Base-by-base conservation (phyloP, 2,113 vertebrate genomes). In the Epinephelus cyanopodus region DNA sequence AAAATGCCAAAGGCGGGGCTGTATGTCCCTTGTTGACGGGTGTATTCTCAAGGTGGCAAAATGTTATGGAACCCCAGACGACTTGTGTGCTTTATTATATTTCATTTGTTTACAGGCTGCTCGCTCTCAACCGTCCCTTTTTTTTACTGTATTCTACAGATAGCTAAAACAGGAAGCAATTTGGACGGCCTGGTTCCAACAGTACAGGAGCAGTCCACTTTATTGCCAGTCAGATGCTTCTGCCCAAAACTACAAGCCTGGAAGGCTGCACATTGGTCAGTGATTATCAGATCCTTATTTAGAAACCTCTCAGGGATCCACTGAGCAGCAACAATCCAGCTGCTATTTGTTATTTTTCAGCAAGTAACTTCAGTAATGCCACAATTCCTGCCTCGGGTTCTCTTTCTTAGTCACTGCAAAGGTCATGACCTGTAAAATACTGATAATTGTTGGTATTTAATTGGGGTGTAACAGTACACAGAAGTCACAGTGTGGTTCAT, bases 191-290 rank as follows among this genome's bases (percentile, higher is more conserved):
- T 61, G 33, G 6, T 52, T 13, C 3, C 18, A 61, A 9, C 77
- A 33, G 45, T 9, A 74, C 52, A 65, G 77, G 82, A 7, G 33
- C 52, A 25, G 33, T 27, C 21, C 89, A 92, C 29, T 89, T 91
- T 60, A 85, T 90, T 33, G 92, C 93, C 73, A 93, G 60, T 77
- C 92, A 94, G 88, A 91, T 94, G 77, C 83, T 93, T 74, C 90
- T 91, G 17, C 92, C 93, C 2, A 61, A 71, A 67, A 82, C 79
- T 27, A 0, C 19, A 0, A 80, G 78, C 60, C 60, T 78, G 21
- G 39, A 2, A 29, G 93, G 92, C 77, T 92, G 90, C 82, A 90
- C 90, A 21, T 92, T 95, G 14, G 42, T 90, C 73, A 85, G 80
- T 62, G 93, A 91, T 76, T 93, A 90, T 74, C 75, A 1, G 33